phyloP scores from a whole-genome alignment of 2,797 vertebrate species.

The Podargus strigoides region DNA sequence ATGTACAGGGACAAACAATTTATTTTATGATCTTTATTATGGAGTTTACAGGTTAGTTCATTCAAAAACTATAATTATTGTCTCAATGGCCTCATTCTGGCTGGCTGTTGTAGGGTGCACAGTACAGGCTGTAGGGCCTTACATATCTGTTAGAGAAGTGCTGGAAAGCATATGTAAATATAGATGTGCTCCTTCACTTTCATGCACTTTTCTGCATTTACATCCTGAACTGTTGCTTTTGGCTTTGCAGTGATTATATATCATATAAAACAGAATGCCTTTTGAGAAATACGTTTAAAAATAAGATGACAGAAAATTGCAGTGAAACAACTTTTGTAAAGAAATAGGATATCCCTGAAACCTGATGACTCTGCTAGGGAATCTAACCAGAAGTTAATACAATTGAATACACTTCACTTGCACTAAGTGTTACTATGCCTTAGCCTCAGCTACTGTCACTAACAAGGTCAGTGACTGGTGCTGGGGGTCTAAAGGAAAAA shows the following conservation, averaged over 20 bases:
- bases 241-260: neutral
- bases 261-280: neutral
- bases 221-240: neutral
- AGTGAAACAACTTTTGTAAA: neutral
- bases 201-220: neutral
- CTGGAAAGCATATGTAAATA: neutral
- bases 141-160: neutral
- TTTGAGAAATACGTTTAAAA: slow-evolving; percentile 4
- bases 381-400: neutral
- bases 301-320: neutral
- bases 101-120: neutral
- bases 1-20: neutral
- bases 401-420: neutral
- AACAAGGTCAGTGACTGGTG: slow-evolving; percentile 15
- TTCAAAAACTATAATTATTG: neutral
- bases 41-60: neutral
- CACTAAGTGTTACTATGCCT: neutral
- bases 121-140: neutral
- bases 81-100: neutral
- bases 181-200: neutral
- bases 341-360: neutral
- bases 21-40: neutral
- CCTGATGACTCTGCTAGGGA: neutral
- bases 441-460: neutral
- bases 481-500: neutral